Base-by-base conservation (phyloP, 2,797 vertebrate genomes). In the Acipenser transmontanus region DNA sequence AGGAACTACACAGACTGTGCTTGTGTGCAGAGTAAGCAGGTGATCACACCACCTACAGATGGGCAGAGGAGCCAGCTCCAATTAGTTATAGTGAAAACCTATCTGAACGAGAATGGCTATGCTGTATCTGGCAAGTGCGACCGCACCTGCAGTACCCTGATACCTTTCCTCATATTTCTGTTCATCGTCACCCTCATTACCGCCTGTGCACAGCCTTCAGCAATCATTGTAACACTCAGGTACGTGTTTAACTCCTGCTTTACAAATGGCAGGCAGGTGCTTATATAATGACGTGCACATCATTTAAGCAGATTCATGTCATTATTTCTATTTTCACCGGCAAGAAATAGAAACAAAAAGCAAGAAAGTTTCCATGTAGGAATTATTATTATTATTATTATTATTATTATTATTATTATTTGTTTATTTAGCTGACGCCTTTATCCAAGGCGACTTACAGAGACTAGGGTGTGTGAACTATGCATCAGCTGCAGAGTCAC, bases 221-320 rank as follows among this genome's bases (percentile, higher is more conserved):
- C 95, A 74, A 97, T 98, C 87, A 98, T 98, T 52, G 96, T 98
- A 73, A 98, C 96, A 6, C 96, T 98, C 86, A 97, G 96, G 96
- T 97, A 78, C 87, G 34, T 34, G 2, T 34, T 3, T 4, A 34
- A 34, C 34, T 34, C 0, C 34, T 34, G 34, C 34, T 34, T 34
- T 34, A 34, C 2, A 34, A 3, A 34, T 34, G 2, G 34, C 34
- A 34, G 34, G 34, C 34, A 34, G 34, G 34, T 34, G 34, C 34
- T 34, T 34, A 34, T 34, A 34, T 4, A 34, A 4, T 34, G 2
- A 34, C 34, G 34, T 34, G 34, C 34, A 34, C 34, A 34, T 34
- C 34, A 34, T 34, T 34, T 34, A 34, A 34, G 34, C 34, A 34
- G 34, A 34, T 3, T 34, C 34, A 34, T 34, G 34, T 4, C 34